Conservation (phyloP, 2,113 vertebrate genomes). For the Aegithalos caudatus region DNA sequence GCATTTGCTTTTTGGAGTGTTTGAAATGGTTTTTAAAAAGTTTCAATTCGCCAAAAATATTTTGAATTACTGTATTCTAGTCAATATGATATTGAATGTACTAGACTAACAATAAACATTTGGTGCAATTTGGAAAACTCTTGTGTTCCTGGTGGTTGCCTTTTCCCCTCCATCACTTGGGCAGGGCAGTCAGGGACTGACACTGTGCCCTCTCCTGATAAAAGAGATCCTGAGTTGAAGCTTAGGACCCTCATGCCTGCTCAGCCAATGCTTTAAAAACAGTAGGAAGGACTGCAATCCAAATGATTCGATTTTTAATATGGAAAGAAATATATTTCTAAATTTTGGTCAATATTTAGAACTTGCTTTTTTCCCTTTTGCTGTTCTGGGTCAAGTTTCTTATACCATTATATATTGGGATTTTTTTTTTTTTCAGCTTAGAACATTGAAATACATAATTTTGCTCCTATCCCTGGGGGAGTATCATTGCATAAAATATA, state of each 20-base stretch:
- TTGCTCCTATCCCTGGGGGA: neutral
- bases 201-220: neutral
- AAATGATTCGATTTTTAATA: neutral
- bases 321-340: neutral
- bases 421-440: neutral
- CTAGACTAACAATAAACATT: slow-evolving; percentile 69
- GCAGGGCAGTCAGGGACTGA: neutral
- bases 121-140: slow-evolving; percentile 64
- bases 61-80: slow-evolving; percentile 53
- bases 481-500: neutral
- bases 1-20: slow-evolving; percentile 39
- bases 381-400: neutral
- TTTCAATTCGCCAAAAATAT: slow-evolving; percentile 50
- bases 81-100: slow-evolving; percentile 55
- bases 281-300: neutral
- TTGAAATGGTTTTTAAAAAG: slow-evolving; percentile 47
- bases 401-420: neutral
- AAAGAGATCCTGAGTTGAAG: neutral
- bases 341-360: neutral
- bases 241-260: neutral
- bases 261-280: neutral
- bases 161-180: rapidly evolving
- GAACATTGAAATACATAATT: neutral
- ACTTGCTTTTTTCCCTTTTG: neutral
- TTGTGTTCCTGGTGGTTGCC: neutral